These are phyloP conservation scores for Zaprionus lachaisei DNA, from an alignment of 1,140 invertebrate species.

Conservation along the genomic window DNA sequence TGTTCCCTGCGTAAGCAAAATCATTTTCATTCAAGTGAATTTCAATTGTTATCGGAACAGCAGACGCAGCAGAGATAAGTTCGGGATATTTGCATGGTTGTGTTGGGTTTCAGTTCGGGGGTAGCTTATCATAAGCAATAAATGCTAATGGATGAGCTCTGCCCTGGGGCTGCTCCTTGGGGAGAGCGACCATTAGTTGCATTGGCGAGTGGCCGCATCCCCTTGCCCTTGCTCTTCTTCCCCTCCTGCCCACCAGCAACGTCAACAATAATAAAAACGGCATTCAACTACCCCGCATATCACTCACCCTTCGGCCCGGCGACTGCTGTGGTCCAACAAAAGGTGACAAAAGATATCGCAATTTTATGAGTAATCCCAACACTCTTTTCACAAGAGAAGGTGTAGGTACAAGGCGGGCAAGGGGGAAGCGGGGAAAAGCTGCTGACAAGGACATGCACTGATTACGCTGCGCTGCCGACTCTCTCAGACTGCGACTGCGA, in stretches of 20 bases:
- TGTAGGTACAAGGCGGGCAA: not conserved
- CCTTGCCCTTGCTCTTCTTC: not conserved
- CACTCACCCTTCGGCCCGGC: not conserved
- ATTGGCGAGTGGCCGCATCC: not conserved
- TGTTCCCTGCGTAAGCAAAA: conserved; percentile 49
- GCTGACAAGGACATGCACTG: conserved; percentile 71
- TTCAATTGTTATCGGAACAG: conserved; percentile 55
- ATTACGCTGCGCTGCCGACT: conserved; percentile 47
- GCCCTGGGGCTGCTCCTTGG: conserved; percentile 26
- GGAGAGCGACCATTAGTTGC: conserved; percentile 45
- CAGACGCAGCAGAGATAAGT: conserved; percentile 28
- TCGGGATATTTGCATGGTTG: conserved; percentile 36
- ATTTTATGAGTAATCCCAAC: conserved; percentile 83
- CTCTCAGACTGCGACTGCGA: conserved; percentile 2
- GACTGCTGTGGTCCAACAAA: conserved; percentile 52
- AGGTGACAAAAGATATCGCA: conserved; percentile 83
- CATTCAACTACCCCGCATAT: conserved; percentile 13
- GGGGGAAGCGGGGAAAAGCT: conserved; percentile 2
- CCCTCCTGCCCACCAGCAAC: not conserved
- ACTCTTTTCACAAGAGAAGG: conserved; percentile 55
- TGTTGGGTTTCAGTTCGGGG: conserved; percentile 24
- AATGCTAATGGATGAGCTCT: conserved; percentile 75
- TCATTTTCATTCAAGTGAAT: conserved; percentile 58
- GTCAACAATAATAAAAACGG: conserved; percentile 42
- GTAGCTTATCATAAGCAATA: conserved; percentile 74